Evolutionary conservation across 2,113 vertebrate species (phyloP).

Genomic region (Hipposideros armiger): DNA sequence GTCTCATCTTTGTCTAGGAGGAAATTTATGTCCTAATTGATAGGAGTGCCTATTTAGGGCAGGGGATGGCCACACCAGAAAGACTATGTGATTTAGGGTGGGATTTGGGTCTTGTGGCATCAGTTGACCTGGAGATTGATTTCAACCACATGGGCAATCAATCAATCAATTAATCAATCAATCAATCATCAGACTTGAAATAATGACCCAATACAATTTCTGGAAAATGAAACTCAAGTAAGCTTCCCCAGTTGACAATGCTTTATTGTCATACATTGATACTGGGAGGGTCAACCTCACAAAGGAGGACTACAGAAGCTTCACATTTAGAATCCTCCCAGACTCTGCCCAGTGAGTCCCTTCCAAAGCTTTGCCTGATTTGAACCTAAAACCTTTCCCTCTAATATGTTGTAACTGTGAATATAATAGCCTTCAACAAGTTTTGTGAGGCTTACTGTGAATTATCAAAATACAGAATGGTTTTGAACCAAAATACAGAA

Average conservation of each 20-base stretch:
- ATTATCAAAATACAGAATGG: neutral
- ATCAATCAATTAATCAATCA: neutral
- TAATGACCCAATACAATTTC: neutral
- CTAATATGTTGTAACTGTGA: neutral
- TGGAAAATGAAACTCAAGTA: neutral
- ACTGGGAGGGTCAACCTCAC: neutral
- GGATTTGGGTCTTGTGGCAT: neutral
- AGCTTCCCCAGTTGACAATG: neutral
- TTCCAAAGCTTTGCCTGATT: neutral
- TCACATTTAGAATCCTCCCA: neutral
- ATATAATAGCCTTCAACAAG: neutral
- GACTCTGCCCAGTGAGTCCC: fast-evolving
- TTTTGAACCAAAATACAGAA: neutral
- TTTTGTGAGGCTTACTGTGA: neutral
- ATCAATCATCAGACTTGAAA: neutral
- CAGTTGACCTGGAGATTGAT: neutral
- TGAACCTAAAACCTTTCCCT: neutral
- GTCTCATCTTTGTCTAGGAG: neutral
- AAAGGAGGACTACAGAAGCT: neutral
- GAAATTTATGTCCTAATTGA: neutral
- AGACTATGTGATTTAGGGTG: neutral
- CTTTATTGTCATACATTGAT: neutral
- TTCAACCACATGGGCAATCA: neutral
- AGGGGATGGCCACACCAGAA: neutral
- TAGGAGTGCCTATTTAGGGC: neutral